Conservation (phyloP, 2,113 vertebrate genomes). For the Cebus imitator region DNA sequence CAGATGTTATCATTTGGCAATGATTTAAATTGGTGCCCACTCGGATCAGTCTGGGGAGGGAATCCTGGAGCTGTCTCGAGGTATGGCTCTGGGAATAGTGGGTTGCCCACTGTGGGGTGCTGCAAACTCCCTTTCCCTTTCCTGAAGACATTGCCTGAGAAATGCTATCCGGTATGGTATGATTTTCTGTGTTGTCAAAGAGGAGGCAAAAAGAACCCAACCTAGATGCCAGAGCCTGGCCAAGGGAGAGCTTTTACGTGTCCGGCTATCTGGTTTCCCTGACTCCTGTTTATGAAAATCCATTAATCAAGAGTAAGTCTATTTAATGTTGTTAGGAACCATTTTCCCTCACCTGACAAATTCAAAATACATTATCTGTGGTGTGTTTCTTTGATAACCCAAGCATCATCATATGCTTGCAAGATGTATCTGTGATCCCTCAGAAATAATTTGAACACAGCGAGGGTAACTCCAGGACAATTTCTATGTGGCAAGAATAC, state of each 20-base stretch:
- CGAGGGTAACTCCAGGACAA: neutral
- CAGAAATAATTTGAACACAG: neutral
- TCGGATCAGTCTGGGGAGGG: neutral
- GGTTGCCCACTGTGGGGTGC: neutral
- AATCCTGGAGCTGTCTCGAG: neutral
- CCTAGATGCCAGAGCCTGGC: neutral
- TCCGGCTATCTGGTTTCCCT: neutral
- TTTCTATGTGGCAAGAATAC: neutral
- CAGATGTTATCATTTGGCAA: neutral
- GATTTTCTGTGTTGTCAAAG: neutral
- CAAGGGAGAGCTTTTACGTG: neutral
- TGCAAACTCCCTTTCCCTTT: neutral
- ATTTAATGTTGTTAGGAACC: neutral
- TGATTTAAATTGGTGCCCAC: neutral
- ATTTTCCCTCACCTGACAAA: neutral
- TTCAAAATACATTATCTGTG: neutral
- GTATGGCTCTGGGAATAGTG: neutral
- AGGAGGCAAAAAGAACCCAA: neutral
- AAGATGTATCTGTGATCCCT: neutral
- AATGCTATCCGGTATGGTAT: rapidly evolving
- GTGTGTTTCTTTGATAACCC: neutral
- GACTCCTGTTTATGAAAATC: neutral
- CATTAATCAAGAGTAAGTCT: neutral
- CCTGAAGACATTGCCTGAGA: neutral
- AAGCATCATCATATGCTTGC: neutral